phyloP scores from a whole-genome alignment of 2,888 invertebrate genomes.

The Folsomia manolachei region DNA sequence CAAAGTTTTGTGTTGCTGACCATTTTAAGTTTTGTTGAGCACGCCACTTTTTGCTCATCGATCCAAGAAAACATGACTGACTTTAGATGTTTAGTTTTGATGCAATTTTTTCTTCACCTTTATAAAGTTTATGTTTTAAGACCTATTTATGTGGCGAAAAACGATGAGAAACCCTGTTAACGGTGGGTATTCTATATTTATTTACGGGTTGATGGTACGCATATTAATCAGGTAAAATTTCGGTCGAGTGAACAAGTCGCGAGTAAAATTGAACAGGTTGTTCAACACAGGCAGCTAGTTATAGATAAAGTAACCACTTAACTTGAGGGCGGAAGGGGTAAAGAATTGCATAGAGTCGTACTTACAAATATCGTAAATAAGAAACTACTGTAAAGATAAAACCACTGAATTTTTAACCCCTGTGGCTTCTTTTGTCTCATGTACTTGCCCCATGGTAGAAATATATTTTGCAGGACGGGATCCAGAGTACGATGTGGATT shows the following conservation, averaged over 20 bases:
- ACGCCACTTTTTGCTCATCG: no score
- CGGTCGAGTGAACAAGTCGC: neutral
- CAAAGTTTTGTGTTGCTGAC: no score
- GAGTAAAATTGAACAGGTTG: conserved; percentile 5
- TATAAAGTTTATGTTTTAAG: neutral
- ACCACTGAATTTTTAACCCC: neutral
- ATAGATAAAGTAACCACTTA: neutral
- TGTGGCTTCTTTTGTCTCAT: neutral
- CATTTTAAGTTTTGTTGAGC: no score
- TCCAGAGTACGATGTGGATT: no score
- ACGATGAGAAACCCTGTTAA: neutral
- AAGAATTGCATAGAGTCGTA: neutral
- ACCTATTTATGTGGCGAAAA: neutral
- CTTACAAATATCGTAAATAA: neutral
- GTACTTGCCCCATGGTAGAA: no score
- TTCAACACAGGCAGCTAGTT: neutral
- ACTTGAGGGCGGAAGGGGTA: neutral
- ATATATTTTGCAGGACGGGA: no score
- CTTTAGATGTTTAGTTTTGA: no score
- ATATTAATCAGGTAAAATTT: conserved; percentile 1
- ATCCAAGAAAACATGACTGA: neutral
- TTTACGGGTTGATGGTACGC: neutral
- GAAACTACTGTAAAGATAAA: neutral
- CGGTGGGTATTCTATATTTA: conserved; percentile 1
- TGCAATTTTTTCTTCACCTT: neutral